These are phyloP conservation scores for Podocnemis expansa DNA, from an alignment of 2,113 vertebrate genomes.

Conservation along the genomic window DNA sequence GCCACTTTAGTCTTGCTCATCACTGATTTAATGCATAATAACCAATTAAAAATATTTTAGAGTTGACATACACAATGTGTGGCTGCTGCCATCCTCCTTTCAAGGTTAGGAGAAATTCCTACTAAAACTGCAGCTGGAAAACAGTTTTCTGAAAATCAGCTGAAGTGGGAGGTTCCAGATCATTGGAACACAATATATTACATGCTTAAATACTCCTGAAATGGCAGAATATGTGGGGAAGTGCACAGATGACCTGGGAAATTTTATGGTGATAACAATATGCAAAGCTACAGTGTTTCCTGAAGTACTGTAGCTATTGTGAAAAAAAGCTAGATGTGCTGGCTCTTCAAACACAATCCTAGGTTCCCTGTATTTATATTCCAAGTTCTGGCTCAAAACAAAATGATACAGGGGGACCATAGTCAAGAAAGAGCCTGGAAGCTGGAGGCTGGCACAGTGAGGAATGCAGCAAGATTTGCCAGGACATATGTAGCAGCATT, in stretches of 20 bases:
- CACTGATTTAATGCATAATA: slow-evolving; percentile 66
- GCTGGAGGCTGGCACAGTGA: not conserved
- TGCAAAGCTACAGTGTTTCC: slow-evolving; percentile 58
- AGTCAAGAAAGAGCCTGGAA: not conserved
- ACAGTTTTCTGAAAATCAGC: slow-evolving; percentile 68
- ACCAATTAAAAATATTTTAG: slow-evolving; percentile 55
- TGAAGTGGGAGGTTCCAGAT: slow-evolving; percentile 65
- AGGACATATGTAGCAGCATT: not conserved
- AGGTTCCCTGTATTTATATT: not conserved
- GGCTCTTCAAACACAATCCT: not conserved
- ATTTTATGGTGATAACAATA: slow-evolving; percentile 64
- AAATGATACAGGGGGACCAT: not conserved
- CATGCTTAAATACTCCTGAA: slow-evolving; percentile 70
- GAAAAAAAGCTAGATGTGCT: not conserved
- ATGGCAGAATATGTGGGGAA: slow-evolving; percentile 50
- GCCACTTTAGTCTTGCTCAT: slow-evolving; percentile 61
- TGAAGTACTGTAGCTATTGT: slow-evolving; percentile 48
- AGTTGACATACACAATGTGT: slow-evolving; percentile 62
- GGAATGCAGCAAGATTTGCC: not conserved
- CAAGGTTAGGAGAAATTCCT: slow-evolving; percentile 40
- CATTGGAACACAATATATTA: not conserved
- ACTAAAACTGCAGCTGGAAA: slow-evolving; percentile 52
- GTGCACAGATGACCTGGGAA: slow-evolving; percentile 59
- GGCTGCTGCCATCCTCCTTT: slow-evolving; percentile 36
- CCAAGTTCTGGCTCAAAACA: not conserved